Percentiles rank a stretch among this genome's conserved stretches.
Conservation (phyloP, 35 echinoderm and acorn worm species). For the Strongylocentrotus purpuratus region DNA sequence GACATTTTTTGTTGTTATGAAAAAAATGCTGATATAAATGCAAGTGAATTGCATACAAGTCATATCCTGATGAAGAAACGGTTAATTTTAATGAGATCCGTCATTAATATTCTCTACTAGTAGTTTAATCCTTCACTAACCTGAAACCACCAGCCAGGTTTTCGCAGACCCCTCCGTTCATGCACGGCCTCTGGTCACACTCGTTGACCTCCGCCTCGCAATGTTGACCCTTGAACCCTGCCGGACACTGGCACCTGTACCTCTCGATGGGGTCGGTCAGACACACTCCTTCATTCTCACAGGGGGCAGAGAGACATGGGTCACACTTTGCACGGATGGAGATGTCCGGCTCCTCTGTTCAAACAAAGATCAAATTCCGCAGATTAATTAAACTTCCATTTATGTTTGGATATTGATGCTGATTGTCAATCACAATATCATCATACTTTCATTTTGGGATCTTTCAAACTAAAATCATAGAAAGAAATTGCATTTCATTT, state of each 20-base stretch:
- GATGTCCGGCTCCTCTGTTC: constrained; percentile 82
- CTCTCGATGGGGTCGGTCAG: constrained; percentile 64
- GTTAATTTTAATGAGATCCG: too few relatives aligned
- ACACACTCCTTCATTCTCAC: constrained; percentile 80
- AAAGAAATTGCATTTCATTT: too few relatives aligned
- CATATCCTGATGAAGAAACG: too few relatives aligned
- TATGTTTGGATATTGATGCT: too few relatives aligned
- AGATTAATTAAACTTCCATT: not conserved
- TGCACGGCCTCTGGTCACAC: constrained; percentile 82
- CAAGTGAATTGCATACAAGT: too few relatives aligned
- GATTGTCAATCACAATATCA: too few relatives aligned
- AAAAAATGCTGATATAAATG: too few relatives aligned
- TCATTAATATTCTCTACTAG: too few relatives aligned
- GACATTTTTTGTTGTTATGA: too few relatives aligned
- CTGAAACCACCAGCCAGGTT: constrained; percentile 79
- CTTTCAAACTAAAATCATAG: too few relatives aligned
- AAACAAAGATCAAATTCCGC: not conserved
- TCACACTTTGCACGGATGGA: constrained; percentile 85
- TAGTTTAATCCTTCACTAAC: constrained; percentile 47
- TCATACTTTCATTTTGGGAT: too few relatives aligned
- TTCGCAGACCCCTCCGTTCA: constrained; percentile 75
- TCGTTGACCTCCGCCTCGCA: constrained; percentile 92
- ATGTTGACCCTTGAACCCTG: constrained; percentile 93
- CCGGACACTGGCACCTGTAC: constrained; percentile 75
- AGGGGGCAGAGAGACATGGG: constrained; percentile 87